Percentiles rank a stretch among this genome's conserved stretches.
These are phyloP conservation scores for Beris morrisii DNA, from an alignment of 2,888 invertebrate genomes.

Conservation along the genomic window DNA sequence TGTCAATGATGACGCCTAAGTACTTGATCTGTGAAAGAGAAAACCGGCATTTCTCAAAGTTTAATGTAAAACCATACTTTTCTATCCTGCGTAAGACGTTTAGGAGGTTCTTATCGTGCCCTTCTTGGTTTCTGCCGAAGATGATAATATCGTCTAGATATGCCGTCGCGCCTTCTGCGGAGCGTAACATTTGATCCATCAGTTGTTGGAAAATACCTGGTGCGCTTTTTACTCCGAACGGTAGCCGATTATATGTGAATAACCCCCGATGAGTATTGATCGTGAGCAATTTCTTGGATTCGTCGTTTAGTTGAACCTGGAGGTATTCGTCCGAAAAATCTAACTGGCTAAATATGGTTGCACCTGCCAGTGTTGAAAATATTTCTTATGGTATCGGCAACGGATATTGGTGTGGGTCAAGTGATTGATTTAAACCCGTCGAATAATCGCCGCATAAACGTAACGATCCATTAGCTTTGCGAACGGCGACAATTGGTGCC, in stretches of 20 bases:
- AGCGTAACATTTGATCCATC: background rate
- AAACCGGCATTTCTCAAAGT: background rate
- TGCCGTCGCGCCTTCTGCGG: background rate
- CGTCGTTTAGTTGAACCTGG: background rate
- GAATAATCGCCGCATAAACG: constrained; percentile 41
- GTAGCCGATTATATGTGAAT: constrained; percentile 36
- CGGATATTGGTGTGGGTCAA: constrained; percentile 40
- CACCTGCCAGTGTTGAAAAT: background rate
- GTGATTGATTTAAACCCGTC: constrained; percentile 39
- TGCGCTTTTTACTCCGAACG: background rate
- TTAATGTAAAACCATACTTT: background rate
- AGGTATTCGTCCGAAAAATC: background rate
- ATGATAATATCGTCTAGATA: background rate
- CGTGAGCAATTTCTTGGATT: constrained; percentile 35
- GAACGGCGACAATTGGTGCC: constrained; percentile 39
- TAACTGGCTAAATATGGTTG: background rate
- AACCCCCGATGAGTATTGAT: constrained; percentile 7
- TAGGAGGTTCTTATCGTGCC: too few species aligned
- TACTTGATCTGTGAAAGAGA: background rate
- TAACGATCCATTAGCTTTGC: constrained; percentile 38
- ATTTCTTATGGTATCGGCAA: constrained; percentile 28
- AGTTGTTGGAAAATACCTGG: background rate
- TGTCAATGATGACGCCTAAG: background rate
- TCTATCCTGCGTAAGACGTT: background rate
- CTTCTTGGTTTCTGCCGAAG: too few species aligned